Percentiles rank a stretch among this genome's conserved stretches.
phyloP scores from a whole-genome alignment of 35 echinoderm and acorn worm species.

The Heliocidaris tuberculata region DNA sequence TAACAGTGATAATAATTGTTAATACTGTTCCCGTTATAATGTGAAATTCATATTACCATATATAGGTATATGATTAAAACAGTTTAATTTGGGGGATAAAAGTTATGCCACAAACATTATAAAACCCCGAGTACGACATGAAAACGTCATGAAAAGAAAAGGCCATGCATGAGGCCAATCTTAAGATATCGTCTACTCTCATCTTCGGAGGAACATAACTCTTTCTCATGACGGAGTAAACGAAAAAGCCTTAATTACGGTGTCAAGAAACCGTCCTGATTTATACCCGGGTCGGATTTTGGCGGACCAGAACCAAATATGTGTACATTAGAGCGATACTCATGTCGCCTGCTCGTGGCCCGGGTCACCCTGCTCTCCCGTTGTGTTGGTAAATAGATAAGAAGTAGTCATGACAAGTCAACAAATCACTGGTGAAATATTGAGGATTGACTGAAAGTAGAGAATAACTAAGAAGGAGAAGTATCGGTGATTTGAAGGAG shows the following conservation, averaged over 20 bases:
- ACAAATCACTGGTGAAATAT: slow-evolving; percentile 38
- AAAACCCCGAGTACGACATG: no score
- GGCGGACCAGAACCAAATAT: slow-evolving; percentile 45
- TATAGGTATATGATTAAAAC: no score
- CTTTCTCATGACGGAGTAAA: neutral
- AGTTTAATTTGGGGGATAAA: no score
- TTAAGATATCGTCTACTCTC: neutral
- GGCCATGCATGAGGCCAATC: no score
- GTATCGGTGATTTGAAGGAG: no score
- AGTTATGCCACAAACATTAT: no score
- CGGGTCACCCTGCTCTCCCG: slow-evolving; percentile 15
- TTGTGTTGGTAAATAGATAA: slow-evolving; percentile 49
- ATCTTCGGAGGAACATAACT: neutral
- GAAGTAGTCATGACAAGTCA: slow-evolving; percentile 16
- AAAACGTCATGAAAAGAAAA: no score
- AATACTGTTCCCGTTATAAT: no score
- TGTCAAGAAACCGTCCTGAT: slow-evolving; percentile 8
- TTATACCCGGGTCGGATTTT: neutral
- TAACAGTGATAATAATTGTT: no score
- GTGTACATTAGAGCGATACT: slow-evolving; percentile 45
- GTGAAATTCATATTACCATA: no score
- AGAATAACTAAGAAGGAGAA: no score
- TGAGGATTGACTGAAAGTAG: neutral
- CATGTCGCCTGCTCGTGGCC: slow-evolving; percentile 36
- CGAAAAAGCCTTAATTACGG: slow-evolving; percentile 14